Conservation (phyloP, 2,888 invertebrate species). For the Chloroclysta siterata region DNA sequence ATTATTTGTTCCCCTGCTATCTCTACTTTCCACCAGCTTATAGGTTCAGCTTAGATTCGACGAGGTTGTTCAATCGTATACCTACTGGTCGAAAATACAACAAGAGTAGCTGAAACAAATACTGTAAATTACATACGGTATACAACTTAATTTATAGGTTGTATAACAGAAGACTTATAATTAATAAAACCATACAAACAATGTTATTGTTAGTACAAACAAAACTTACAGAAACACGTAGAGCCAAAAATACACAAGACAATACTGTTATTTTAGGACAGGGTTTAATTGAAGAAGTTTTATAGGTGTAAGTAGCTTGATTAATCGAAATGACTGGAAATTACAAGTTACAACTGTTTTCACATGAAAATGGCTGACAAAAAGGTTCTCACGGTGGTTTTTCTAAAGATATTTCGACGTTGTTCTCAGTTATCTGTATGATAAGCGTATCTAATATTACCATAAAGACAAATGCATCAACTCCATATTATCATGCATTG, state of each 20-base stretch:
- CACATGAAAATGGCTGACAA: not conserved
- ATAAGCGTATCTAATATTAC: not conserved
- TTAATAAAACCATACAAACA: not conserved
- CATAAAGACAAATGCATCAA: no score
- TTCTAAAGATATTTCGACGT: not conserved
- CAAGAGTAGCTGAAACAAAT: no score
- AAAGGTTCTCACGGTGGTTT: conserved; percentile 39
- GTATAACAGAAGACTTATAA: no score
- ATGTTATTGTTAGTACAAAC: not conserved
- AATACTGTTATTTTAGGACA: conserved; percentile 21
- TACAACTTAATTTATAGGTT: no score
- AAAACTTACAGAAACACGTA: not conserved
- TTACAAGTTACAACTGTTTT: conserved; percentile 4
- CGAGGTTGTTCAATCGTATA: no score
- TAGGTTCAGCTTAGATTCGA: no score
- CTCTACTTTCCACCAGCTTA: no score
- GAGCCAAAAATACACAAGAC: conserved; percentile 11
- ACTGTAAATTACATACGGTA: no score
- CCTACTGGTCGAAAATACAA: no score
- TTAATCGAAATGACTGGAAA: conserved; percentile 17
- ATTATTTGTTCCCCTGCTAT: no score
- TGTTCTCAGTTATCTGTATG: no score
- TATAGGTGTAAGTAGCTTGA: conserved; percentile 13
- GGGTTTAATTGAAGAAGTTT: conserved; percentile 25
- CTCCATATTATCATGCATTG: no score